These are phyloP conservation scores for Philereme vetulata DNA, from an alignment of 2,888 invertebrate species.

Conservation along the genomic window DNA sequence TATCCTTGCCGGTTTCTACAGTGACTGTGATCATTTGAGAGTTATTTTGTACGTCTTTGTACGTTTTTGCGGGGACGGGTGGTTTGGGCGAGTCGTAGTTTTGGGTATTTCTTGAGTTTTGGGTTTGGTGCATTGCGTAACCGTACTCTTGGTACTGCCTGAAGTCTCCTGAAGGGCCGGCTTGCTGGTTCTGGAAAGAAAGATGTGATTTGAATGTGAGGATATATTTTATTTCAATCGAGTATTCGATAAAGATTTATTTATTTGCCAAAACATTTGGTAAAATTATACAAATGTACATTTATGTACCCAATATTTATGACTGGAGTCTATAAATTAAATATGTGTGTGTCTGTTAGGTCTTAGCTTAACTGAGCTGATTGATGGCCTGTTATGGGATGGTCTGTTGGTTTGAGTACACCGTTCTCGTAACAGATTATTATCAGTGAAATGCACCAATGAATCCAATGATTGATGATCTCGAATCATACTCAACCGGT, in stretches of 20 bases:
- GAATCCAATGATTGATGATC: constrained; percentile 26
- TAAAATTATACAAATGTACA: too few relatives aligned
- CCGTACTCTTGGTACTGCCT: constrained; percentile 83
- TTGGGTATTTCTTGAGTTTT: constrained; percentile 70
- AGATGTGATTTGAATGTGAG: too few relatives aligned
- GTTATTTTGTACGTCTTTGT: constrained; percentile 74
- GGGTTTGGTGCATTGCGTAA: constrained; percentile 75
- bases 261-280: too few relatives aligned
- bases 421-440: constrained; percentile 23
- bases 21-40: constrained; percentile 82
- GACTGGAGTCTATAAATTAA: too few relatives aligned
- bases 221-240: too few relatives aligned
- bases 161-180: constrained; percentile 78
- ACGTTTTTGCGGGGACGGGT: constrained; percentile 78
- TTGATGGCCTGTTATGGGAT: constrained; percentile 8
- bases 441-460: constrained; percentile 19
- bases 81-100: constrained; percentile 76
- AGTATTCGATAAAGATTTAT: too few relatives aligned
- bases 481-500: constrained; percentile 14
- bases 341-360: too few relatives aligned
- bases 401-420: constrained; percentile 31
- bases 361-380: neutral
- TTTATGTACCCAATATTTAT: too few relatives aligned
- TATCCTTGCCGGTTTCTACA: constrained; percentile 85
- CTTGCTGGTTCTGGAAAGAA: constrained; percentile 74